Percentiles rank a stretch among this genome's conserved stretches.
Evolutionary conservation across 2,888 invertebrate species (phyloP).

Genomic region (Zhengitettix transpicula): DNA sequence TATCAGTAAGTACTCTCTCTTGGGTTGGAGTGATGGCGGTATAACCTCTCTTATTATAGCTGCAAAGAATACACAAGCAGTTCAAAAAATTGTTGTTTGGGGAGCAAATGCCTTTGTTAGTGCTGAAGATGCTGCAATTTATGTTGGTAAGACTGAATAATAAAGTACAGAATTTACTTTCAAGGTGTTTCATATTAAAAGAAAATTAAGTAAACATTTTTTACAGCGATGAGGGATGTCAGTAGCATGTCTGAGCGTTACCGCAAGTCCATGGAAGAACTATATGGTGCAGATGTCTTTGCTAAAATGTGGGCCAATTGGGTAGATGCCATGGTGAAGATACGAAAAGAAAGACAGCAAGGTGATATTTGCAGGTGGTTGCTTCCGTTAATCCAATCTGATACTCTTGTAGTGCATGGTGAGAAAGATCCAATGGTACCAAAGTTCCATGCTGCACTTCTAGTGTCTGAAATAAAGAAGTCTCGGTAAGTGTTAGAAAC

Average conservation of each 20-base stretch:
- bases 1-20: slow-evolving; percentile 48
- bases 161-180: background rate
- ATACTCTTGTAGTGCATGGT: slow-evolving; percentile 70
- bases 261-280: slow-evolving; percentile 49
- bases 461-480: background rate
- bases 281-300: slow-evolving; percentile 60
- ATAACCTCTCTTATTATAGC: slow-evolving; percentile 62
- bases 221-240: slow-evolving; percentile 49
- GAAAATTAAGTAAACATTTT: slow-evolving; percentile 3
- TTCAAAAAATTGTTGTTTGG: slow-evolving; percentile 60
- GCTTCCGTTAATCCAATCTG: slow-evolving; percentile 48
- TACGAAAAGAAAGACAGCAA: slow-evolving; percentile 36
- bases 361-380: slow-evolving; percentile 57
- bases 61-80: slow-evolving; percentile 43
- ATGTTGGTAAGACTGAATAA: slow-evolving; percentile 3
- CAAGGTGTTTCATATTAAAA: background rate
- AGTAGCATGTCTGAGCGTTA: slow-evolving; percentile 64
- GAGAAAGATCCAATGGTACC: slow-evolving; percentile 65
- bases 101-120: slow-evolving; percentile 61
- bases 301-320: slow-evolving; percentile 52
- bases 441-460: slow-evolving; percentile 40
- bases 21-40: slow-evolving; percentile 88
- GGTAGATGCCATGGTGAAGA: slow-evolving; percentile 43
- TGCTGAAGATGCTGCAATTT: slow-evolving; percentile 16
- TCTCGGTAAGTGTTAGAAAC: background rate